Evolutionary conservation across 2,888 invertebrate genomes (phyloP), one percentile per base, ranked within the genome.

Genomic region (Glyphotaelius pellucidus): DNA sequence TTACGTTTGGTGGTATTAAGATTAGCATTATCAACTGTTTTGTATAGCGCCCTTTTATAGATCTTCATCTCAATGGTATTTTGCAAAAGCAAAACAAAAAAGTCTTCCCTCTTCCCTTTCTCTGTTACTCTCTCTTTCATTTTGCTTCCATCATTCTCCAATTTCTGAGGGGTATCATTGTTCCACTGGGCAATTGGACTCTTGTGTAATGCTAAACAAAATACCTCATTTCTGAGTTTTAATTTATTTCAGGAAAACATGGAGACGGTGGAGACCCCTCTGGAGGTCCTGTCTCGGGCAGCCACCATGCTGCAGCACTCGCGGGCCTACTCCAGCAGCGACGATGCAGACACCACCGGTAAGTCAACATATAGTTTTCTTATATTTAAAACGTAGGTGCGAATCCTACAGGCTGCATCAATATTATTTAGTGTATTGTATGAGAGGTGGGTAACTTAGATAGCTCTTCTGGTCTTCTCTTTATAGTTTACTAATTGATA

Each of bases 281-380:
- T 98, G 95, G 98, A 98, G 95, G 98, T 98, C 94, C 96, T 98
- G 94, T 98, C 98, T 94, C 97, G 98, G 94, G 98, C 98, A 93
- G 98, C 98, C 35, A 98, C 98, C 35, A 98, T 98, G 98, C 97
- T 98, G 94, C 98, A 98, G 95, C 98, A 97, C 93, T 97, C 97
- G 93, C 95, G 96, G 4, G 95, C 96, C 9, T 96, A 92, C 91
- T 92, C 96, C 94, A 96, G 95, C 15, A 95, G 95, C 92, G 96
- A 96, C 94, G 96, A 96, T 94, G 95, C 96, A 42, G 96, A 96
- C 90, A 95, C 96, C 93, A 95, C 96, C 94, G 97, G 97, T 97
- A 95, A 95, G 95, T 95, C 91, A 19, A 5, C 47, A 14, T 81
- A 90, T 42, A 42, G 32, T 9, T 81, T 42, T 14, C 38, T 38